These are phyloP conservation scores for rabbit (Oryctolagus cuniculus) DNA, from an alignment of 2,113 vertebrate species.

Conservation along the genomic window mOryCun1.1 NC_091442.1:92224001-92224500, in stretches of 20 bases:
- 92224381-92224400: neutral
- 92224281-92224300: neutral
- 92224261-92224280: neutral
- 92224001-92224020: too few species aligned
- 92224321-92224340: neutral
- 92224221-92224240: neutral
- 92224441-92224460: neutral
- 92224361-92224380: neutral
- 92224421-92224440: neutral
- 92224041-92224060: too few species aligned
- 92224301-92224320: neutral
- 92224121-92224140: neutral
- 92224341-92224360: neutral
- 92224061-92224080: too few species aligned
- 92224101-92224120: neutral
- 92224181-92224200: neutral
- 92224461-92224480: neutral
- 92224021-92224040: too few species aligned
- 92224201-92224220: neutral
- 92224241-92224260: neutral
- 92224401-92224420: constrained; percentile 1
- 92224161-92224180: neutral
- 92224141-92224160: neutral
- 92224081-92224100: too few species aligned
- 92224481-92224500: neutral